Evolutionary conservation across 2,113 vertebrate genomes (phyloP).

Genomic region (Butorides virescens): DNA sequence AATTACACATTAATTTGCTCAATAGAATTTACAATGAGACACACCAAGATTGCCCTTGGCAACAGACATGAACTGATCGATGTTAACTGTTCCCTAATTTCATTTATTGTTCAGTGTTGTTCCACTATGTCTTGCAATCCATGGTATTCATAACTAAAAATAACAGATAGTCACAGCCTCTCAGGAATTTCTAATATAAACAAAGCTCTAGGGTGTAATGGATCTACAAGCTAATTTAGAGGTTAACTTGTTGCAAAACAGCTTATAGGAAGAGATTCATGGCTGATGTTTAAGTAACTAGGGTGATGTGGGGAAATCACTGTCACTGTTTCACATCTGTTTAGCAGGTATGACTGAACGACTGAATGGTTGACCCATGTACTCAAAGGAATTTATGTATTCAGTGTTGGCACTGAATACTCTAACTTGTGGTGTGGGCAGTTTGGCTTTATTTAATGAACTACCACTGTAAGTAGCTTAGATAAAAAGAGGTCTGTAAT

Average conservation of each 20-base stretch:
- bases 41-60: slow-evolving; percentile 34
- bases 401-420: not conserved
- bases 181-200: not conserved
- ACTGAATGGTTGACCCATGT: not conserved
- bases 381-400: not conserved
- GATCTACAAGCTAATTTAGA: not conserved
- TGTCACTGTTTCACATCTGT: not conserved
- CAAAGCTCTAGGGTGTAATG: not conserved
- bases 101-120: slow-evolving; percentile 10
- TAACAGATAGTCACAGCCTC: not conserved
- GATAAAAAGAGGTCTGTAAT: not conserved
- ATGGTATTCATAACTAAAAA: not conserved
- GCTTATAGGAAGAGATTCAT: not conserved
- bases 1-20: slow-evolving; percentile 47
- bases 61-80: slow-evolving; percentile 31
- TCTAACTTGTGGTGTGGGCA: not conserved
- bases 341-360: not conserved
- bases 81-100: slow-evolving; percentile 45
- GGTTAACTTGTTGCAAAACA: not conserved
- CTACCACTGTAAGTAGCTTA: not conserved
- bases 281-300: not conserved
- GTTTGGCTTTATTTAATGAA: not conserved
- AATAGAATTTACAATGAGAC: slow-evolving; percentile 42
- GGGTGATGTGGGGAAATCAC: not conserved
- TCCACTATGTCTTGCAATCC: slow-evolving; percentile 6